phyloP scores from a whole-genome alignment of 1,140 invertebrate genomes.

The Nephotettix cincticeps region DNA sequence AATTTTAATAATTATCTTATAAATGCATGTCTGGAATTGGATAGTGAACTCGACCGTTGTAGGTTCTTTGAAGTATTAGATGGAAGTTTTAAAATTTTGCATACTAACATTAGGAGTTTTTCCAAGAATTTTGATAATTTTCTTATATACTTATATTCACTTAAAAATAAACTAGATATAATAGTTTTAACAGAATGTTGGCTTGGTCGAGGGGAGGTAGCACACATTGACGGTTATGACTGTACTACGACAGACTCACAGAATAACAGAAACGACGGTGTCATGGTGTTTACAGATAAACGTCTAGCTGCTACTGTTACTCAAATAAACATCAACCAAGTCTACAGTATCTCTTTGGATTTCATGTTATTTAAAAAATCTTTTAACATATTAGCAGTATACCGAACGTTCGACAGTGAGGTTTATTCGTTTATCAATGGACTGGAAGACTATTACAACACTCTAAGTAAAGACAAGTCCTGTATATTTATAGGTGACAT shows the following conservation, averaged over 20 bases:
- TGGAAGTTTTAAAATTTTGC: too few species aligned
- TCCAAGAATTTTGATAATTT: too few species aligned
- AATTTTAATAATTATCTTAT: too few species aligned
- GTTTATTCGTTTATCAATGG: background rate
- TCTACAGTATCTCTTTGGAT: background rate
- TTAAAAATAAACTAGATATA: too few species aligned
- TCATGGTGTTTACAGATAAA: background rate
- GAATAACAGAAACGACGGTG: background rate
- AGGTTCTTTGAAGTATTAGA: too few species aligned
- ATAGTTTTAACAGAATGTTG: background rate
- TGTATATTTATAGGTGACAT: background rate
- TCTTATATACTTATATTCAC: too few species aligned
- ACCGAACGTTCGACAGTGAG: background rate
- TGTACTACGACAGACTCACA: background rate
- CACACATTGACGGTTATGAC: background rate
- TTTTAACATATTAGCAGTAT: background rate
- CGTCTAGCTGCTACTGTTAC: background rate
- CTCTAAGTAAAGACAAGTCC: background rate
- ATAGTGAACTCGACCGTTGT: too few species aligned
- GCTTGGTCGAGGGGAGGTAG: background rate
- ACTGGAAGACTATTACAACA: background rate
- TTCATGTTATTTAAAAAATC: background rate
- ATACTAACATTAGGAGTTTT: too few species aligned
- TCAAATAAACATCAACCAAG: background rate
- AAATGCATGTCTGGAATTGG: too few species aligned